Evolutionary conservation across 2,113 vertebrate genomes (phyloP).

Genomic region (Pelodiscus sinensis): DNA sequence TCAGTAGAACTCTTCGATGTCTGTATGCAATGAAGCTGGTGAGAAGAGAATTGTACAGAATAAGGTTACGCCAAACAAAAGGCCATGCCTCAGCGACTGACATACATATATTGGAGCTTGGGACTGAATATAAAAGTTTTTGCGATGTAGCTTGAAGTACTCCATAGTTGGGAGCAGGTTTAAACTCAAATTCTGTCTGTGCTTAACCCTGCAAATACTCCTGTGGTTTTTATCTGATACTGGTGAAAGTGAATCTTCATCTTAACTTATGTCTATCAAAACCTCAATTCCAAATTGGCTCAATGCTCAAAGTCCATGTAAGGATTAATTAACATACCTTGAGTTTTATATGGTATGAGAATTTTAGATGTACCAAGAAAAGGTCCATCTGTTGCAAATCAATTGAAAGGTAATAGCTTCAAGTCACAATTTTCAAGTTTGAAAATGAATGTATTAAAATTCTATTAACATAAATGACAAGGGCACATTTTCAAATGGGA

Average conservation of each 20-base stretch:
- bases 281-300: neutral
- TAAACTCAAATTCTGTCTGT: neutral
- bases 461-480: neutral
- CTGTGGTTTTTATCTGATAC: neutral
- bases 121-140: neutral
- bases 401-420: neutral
- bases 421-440: neutral
- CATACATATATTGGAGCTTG: neutral
- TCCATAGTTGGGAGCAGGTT: neutral
- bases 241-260: neutral
- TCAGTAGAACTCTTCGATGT: neutral
- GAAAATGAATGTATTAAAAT: neutral
- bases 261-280: neutral
- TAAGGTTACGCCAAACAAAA: neutral
- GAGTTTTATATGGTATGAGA: neutral
- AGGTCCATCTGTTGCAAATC: slow-evolving; percentile 7
- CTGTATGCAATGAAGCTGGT: neutral
- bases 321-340: neutral
- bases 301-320: neutral
- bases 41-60: neutral
- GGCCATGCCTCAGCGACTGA: neutral
- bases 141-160: neutral
- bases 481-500: neutral
- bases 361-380: neutral
- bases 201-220: neutral